phyloP scores from a whole-genome alignment of 1,140 invertebrate species.

The Colletes gigas region DNA sequence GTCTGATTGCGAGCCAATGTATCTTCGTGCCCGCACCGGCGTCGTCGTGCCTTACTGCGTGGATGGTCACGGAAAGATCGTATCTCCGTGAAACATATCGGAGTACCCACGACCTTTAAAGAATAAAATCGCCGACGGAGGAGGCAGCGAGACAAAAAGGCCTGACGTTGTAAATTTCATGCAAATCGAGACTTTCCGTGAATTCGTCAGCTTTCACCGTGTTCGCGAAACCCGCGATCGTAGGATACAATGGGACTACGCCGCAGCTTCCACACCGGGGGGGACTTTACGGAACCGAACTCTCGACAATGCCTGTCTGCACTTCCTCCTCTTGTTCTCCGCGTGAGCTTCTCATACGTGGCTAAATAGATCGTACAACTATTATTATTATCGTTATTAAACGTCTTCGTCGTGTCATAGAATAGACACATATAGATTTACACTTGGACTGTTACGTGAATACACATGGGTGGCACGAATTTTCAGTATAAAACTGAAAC shows the following conservation, averaged over 20 bases:
- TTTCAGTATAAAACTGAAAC: no score
- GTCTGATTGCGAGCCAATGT: neutral
- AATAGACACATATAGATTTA: no score
- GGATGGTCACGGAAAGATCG: conserved; percentile 36
- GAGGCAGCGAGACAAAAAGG: conserved; percentile 28
- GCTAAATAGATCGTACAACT: neutral
- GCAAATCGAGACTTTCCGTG: conserved; percentile 43
- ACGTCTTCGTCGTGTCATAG: no score
- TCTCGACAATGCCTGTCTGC: neutral
- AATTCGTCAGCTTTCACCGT: conserved; percentile 46
- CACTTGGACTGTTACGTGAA: no score
- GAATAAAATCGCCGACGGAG: conserved; percentile 37
- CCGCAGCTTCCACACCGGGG: conserved; percentile 11
- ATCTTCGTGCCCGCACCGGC: neutral
- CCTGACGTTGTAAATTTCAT: conserved; percentile 42
- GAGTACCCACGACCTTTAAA: conserved; percentile 35
- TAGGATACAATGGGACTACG: conserved; percentile 18
- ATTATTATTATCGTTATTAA: neutral
- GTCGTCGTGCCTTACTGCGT: neutral
- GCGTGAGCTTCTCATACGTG: no score
- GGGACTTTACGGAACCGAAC: conserved; percentile 9
- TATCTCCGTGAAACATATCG: conserved; percentile 46
- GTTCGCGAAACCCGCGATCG: conserved; percentile 14
- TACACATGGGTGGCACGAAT: no score
- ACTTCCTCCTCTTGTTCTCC: neutral